These are phyloP conservation scores for Alaudala cheleensis DNA, from an alignment of 2,113 vertebrate genomes.

Conservation along the genomic window DNA sequence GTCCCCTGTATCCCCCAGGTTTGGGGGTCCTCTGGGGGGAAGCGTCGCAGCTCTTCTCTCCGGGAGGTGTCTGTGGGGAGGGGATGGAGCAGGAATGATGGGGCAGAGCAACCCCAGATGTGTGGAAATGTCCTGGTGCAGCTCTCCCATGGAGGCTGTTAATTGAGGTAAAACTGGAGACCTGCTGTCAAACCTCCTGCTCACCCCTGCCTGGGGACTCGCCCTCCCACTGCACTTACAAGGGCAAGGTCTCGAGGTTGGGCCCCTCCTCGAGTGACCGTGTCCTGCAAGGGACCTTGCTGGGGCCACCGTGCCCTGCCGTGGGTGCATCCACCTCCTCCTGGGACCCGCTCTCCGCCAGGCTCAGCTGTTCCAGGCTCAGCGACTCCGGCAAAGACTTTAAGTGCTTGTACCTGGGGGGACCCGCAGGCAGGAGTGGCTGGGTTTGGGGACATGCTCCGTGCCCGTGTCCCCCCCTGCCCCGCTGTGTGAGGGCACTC, in stretches of 20 bases:
- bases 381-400: conserved; percentile 71
- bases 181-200: neutral
- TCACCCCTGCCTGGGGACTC: fast-evolving
- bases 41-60: neutral
- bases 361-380: conserved; percentile 42
- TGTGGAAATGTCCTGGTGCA: neutral
- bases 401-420: conserved; percentile 73
- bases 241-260: neutral
- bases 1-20: fast-evolving
- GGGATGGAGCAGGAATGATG: neutral
- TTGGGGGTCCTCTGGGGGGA: neutral
- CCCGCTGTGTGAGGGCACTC: neutral
- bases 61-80: neutral
- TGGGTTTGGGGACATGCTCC: neutral
- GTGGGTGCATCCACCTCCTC: neutral
- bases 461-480: fast-evolving
- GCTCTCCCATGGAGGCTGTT: fast-evolving
- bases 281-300: neutral
- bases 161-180: neutral
- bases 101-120: neutral
- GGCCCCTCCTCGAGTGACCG: neutral
- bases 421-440: fast-evolving
- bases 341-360: neutral
- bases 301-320: neutral
- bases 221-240: conserved; percentile 63